Percentiles rank a stretch among this genome's conserved stretches.
Evolutionary conservation across 2,797 vertebrate species (phyloP).

Genomic region (Gymnothorax reevesii): DNA sequence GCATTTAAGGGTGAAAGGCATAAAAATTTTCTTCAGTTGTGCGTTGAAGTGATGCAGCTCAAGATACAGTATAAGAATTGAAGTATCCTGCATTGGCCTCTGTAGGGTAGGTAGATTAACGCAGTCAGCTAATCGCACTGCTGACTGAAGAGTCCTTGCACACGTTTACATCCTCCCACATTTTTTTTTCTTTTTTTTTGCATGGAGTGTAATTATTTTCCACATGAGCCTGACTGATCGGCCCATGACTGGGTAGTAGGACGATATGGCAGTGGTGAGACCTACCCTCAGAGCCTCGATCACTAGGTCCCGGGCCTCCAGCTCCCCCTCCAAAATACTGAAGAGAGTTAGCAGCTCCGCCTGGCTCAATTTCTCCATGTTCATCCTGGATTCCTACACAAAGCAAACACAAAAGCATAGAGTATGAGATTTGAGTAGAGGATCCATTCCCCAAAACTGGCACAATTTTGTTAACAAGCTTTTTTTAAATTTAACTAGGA

Average conservation of each 20-base stretch:
- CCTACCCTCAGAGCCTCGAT: slow-evolving; percentile 95
- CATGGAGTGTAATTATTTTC: neutral
- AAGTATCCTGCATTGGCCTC: neutral
- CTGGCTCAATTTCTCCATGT: slow-evolving; percentile 96
- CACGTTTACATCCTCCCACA: neutral
- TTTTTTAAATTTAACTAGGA: no score
- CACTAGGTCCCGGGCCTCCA: slow-evolving; percentile 95
- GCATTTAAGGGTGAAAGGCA: no score
- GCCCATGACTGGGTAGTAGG: neutral
- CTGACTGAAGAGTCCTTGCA: neutral
- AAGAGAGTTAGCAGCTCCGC: slow-evolving; percentile 93
- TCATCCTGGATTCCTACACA: slow-evolving; percentile 88
- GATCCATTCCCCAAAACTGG: neutral
- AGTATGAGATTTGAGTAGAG: neutral
- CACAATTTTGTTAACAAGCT: neutral
- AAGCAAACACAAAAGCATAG: slow-evolving; percentile 38
- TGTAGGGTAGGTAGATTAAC: neutral
- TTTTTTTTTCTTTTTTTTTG: neutral
- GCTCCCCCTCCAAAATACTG: slow-evolving; percentile 94
- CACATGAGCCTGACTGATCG: neutral
- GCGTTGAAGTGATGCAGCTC: neutral
- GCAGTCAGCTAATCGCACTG: neutral
- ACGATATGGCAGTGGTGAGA: slow-evolving; percentile 12
- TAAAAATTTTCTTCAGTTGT: neutral
- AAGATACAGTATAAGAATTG: no score